Evolutionary conservation across 2,113 vertebrate genomes (phyloP).

Genomic region (Eudorcas thomsonii): DNA sequence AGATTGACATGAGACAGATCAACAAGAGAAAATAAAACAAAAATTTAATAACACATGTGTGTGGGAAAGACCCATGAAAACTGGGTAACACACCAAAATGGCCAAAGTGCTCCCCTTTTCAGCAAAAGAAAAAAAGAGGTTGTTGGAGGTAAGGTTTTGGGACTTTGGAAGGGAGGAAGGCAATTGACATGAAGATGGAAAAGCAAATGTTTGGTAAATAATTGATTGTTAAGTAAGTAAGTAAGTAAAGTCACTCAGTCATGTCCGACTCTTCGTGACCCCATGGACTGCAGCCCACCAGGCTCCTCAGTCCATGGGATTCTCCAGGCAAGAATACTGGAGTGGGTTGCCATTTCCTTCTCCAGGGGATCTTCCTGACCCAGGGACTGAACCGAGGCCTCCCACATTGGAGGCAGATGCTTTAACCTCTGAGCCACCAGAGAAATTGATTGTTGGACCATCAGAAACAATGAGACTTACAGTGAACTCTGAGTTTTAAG

Average conservation of each 20-base stretch:
- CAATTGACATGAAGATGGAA: not conserved
- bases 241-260: no score
- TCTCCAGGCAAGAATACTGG: no score
- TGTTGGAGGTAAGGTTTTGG: not conserved
- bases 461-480: not conserved
- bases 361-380: no score
- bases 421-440: no score
- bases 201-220: not conserved
- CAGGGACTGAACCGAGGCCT: no score
- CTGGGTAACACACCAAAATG: not conserved
- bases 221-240: no score
- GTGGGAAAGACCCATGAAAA: not conserved
- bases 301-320: no score
- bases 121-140: not conserved
- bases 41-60: not conserved
- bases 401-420: no score
- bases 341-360: no score
- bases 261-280: no score
- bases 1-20: not conserved
- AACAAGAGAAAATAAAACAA: not conserved
- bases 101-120: not conserved
- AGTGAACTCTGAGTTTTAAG: not conserved
- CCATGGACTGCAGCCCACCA: no score
- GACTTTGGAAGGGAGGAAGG: not conserved
- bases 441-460: not conserved